Base-by-base conservation (phyloP, 2,113 vertebrate genomes). In the Sylvietta virens region DNA sequence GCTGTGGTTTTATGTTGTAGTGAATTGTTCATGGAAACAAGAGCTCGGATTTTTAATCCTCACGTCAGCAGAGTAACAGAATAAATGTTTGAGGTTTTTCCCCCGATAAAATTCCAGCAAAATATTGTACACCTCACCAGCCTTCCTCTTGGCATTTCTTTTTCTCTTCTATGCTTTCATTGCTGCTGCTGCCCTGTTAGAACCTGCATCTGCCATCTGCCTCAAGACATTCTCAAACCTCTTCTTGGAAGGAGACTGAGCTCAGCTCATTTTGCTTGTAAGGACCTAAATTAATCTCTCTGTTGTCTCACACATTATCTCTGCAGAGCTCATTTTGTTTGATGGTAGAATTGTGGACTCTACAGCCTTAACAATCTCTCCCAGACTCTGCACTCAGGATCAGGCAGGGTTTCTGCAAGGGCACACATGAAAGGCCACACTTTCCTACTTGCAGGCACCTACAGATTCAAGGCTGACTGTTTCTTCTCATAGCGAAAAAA, bases 321-420 rank as follows among this genome's bases (percentile, higher is more conserved):
- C 94, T 88, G 91, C 84, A 94, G 90, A 66, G 78, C 74, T 86
- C 70, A 30, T 83, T 81, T 72, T 86, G 58, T 76, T 74, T 90
- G 71, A 86, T 21, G 44, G 78, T 9, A n/a, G 51, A 91, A 53
- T 31, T 2, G 2, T 60, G 40, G 51, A 48, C 64, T 85, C 39
- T 31, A 74, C 18, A 67, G 26, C 31, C 66, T 54, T 39, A 84
- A 42, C 37, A 69, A 48, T 23, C 73, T 30, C 81, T 81, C 13
- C 33, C 28, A 85, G 64, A 28, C 42, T 61, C 57, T 82, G 50
- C 3, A 9, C 15, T 90, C 35, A 60, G 53, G 66, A 76, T 39
- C 71, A 86, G 58, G 62, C 53, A 73, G 51, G 24, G 54, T 28
- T 94, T 77, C 81, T 90, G 84, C 81, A 57, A 86, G 81, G 82